A percentile compares a stretch with the other conserved stretches of the same genome.
phyloP scores from a whole-genome alignment of 2,797 vertebrate genomes.

The Phataginus tetradactyla region DNA sequence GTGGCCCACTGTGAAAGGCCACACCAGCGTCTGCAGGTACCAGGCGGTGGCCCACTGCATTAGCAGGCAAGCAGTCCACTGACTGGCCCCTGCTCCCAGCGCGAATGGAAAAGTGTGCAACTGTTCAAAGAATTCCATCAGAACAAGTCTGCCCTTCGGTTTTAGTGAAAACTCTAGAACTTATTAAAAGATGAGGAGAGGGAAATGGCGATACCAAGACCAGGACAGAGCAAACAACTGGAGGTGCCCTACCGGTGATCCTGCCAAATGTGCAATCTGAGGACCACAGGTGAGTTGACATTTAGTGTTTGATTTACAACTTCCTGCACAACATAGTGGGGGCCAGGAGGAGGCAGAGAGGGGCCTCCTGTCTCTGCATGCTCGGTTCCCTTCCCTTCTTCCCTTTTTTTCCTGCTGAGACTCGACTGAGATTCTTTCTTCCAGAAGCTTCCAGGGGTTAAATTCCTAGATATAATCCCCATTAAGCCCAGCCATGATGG shows the following conservation, averaged over 20 bases:
- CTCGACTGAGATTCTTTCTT: not conserved
- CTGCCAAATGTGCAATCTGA: not conserved
- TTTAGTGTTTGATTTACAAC: not conserved
- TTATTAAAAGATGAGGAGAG: not conserved
- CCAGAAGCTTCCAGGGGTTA: not conserved
- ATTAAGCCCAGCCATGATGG: not conserved
- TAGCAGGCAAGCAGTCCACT: not conserved
- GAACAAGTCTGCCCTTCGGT: not conserved
- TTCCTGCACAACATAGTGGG: not conserved
- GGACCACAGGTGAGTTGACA: not conserved
- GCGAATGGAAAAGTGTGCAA: not conserved
- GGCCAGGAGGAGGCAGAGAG: not conserved
- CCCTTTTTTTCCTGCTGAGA: not conserved
- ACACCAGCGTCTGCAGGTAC: rapidly evolving
- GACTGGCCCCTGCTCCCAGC: not conserved
- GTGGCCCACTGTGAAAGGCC: not conserved
- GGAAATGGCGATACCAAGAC: not conserved
- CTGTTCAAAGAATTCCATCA: not conserved
- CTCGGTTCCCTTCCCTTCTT: not conserved
- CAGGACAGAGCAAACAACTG: not conserved
- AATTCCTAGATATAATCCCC: not conserved
- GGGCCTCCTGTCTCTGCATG: not conserved
- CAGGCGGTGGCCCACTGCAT: rapidly evolving
- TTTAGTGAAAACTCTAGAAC: constrained; percentile 1
- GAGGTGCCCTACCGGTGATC: not conserved